Evolutionary conservation across 2,888 invertebrate genomes (phyloP), one percentile per base, ranked within the genome.

Genomic region (Mesorhabditis spiculigera): DNA sequence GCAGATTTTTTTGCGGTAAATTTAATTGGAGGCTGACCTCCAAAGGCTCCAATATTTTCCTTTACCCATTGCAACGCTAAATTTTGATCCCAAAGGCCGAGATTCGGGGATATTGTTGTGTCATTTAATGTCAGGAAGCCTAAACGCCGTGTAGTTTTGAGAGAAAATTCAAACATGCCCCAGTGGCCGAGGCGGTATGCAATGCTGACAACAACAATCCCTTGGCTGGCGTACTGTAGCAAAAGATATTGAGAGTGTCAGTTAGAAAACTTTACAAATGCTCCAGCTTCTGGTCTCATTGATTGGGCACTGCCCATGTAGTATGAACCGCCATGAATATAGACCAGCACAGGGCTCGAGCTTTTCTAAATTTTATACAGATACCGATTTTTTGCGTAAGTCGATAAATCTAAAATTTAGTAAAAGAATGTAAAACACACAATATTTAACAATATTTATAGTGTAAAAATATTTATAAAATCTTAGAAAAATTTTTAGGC

Each of bases 311-410:
- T 50, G 8, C 58, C 58, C 58, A n/a, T n/a, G n/a, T 50, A 50
- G 58, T 50, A 50, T n/a, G 58, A 50, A n/a, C 58, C 58, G n/a
- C 58, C 58, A 50, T 50, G 58, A 50, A 50, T 50, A 50, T 50
- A 50, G 58, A 50, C 8, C 10, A 50, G 58, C 8, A 50, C 58
- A 13, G 58, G 58, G n/a, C 28, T 28, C 28, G 28, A 28, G 28
- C 28, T 28, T 28, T 28, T 28, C 28, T 28, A 28, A 28, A 28
- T 1, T 28, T 1, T 1, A 28, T 28, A 28, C 28, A 28, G 3
- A 28, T 28, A 28, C n/a, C n/a, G n/a, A n/a, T 28, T 28, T 28
- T 28, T 28, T 28, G 28, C 1, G 3, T 28, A 28, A 28, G 28
- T n/a, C n/a, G n/a, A n/a, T n/a, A n/a, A n/a, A n/a, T n/a, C n/a